These are phyloP conservation scores for Polydrusus pterygomalis DNA, from an alignment of 2,888 invertebrate species.

Conservation along the genomic window DNA sequence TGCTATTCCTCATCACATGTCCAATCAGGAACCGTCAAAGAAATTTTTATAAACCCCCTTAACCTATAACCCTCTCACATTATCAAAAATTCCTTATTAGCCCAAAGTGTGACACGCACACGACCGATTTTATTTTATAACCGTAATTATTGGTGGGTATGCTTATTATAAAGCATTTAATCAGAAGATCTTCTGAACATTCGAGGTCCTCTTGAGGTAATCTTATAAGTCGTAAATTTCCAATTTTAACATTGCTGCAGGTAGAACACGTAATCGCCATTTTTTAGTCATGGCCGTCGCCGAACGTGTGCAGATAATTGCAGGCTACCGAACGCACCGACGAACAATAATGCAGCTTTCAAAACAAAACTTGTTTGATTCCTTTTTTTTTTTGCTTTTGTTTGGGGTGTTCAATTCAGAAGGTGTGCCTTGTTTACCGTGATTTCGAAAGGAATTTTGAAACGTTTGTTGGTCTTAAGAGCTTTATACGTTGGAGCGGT, in stretches of 20 bases:
- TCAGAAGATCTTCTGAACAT: conserved; percentile 12
- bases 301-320: conserved; percentile 45
- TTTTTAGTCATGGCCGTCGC: conserved; percentile 38
- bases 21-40: no score
- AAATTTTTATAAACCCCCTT: no score
- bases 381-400: neutral
- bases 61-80: no score
- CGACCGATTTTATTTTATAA: neutral
- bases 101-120: no score
- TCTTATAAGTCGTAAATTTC: conserved; percentile 50
- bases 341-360: conserved; percentile 31
- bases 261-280: conserved; percentile 32
- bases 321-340: conserved; percentile 8
- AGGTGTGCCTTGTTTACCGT: conserved; percentile 35
- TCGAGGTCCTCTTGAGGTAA: conserved; percentile 11
- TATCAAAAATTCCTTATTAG: no score
- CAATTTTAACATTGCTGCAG: conserved; percentile 46
- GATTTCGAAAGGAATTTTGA: neutral
- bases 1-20: no score
- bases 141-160: neutral
- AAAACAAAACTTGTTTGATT: conserved; percentile 36
- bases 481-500: no score
- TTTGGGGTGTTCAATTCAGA: conserved; percentile 14
- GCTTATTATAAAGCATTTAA: neutral
- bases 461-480: neutral